Conservation (phyloP, 2,888 invertebrate species). For the Perizoma affinitatum region DNA sequence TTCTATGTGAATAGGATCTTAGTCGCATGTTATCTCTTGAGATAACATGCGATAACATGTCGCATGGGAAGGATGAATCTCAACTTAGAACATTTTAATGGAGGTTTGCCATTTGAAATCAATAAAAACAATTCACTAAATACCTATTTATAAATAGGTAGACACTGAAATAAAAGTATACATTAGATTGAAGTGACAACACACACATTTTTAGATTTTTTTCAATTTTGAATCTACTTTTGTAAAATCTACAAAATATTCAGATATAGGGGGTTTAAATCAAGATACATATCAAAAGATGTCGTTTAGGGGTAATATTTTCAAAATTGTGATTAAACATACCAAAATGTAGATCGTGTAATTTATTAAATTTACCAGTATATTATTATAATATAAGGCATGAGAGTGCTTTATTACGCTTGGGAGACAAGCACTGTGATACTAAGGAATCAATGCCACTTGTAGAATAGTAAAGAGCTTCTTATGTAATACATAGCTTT, state of each 20-base stretch:
- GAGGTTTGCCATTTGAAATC: too few species aligned
- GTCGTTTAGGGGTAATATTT: neutral
- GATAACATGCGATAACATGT: too few species aligned
- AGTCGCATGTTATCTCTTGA: too few species aligned
- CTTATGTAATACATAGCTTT: neutral
- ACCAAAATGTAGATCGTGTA: neutral
- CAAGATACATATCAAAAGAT: conserved; percentile 14
- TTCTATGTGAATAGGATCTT: too few species aligned
- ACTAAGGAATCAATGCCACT: neutral
- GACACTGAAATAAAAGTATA: too few species aligned
- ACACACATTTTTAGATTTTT: conserved; percentile 1
- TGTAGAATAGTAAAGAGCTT: conserved; percentile 6
- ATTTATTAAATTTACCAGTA: too few species aligned
- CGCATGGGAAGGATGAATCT: too few species aligned
- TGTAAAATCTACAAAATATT: neutral
- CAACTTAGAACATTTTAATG: too few species aligned
- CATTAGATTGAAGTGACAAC: too few species aligned
- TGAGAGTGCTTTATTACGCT: neutral
- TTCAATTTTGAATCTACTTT: neutral
- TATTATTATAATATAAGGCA: too few species aligned
- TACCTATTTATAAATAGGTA: too few species aligned
- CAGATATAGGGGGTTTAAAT: conserved; percentile 1
- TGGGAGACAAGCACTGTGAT: neutral
- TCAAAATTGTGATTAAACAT: conserved; percentile 7
- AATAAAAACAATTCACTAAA: too few species aligned